These are phyloP conservation scores for Drosophila phalerata DNA, from an alignment of 2,888 invertebrate species.

Conservation along the genomic window DNA sequence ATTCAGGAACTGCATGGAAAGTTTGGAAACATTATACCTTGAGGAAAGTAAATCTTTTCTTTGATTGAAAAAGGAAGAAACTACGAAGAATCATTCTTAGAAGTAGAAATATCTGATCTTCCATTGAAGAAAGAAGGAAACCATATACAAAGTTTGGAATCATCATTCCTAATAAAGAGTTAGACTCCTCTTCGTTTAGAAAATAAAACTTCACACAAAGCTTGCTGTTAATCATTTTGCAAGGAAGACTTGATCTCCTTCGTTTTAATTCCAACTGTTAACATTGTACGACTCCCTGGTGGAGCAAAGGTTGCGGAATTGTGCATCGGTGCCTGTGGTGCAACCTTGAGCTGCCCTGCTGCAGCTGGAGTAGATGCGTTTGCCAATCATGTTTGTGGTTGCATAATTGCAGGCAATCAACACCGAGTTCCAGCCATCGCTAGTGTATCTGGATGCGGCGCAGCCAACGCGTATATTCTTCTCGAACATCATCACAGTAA, in stretches of 20 bases:
- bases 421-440: slow-evolving; percentile 40
- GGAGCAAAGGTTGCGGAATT: slow-evolving; percentile 42
- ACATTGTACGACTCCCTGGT: slow-evolving; percentile 41
- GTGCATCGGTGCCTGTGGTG: slow-evolving; percentile 32
- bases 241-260: not conserved
- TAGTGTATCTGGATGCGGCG: slow-evolving; percentile 47
- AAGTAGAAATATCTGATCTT: not conserved
- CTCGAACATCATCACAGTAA: slow-evolving; percentile 57
- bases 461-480: slow-evolving; percentile 51
- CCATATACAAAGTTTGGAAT: not conserved
- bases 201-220: too few relatives aligned
- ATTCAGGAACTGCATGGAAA: not conserved
- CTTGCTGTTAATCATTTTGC: not conserved
- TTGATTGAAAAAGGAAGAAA: not conserved
- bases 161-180: not conserved
- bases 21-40: not conserved
- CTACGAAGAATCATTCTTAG: not conserved
- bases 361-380: slow-evolving; percentile 47
- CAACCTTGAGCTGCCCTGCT: slow-evolving; percentile 32
- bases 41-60: not conserved
- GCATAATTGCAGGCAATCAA: slow-evolving; percentile 57
- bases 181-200: not conserved
- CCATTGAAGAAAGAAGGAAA: not conserved
- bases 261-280: slow-evolving; percentile 32
- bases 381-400: slow-evolving; percentile 49